Evolutionary conservation across 2,113 vertebrate species (phyloP).

Genomic region (Chunga burmeisteri): DNA sequence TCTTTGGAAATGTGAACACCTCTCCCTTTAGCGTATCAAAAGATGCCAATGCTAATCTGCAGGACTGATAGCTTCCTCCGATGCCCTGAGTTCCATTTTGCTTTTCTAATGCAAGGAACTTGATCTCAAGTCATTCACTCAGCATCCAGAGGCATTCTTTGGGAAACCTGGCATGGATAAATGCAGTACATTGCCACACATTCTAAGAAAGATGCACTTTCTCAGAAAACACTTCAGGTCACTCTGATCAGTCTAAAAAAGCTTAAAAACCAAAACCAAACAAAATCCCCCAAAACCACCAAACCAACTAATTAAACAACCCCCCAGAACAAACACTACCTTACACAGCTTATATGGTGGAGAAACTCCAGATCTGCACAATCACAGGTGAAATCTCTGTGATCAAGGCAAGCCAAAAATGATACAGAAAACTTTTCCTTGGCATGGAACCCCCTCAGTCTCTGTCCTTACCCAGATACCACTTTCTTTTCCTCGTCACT

Average conservation of each 20-base stretch:
- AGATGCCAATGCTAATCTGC: not conserved
- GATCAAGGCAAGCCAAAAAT: not conserved
- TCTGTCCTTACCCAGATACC: slow-evolving; percentile 51
- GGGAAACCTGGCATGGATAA: not conserved
- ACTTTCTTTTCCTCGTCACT: slow-evolving; percentile 88
- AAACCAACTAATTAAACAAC: not conserved
- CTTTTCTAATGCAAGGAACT: not conserved
- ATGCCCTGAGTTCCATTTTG: not conserved
- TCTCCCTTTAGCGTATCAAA: not conserved
- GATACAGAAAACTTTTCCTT: not conserved
- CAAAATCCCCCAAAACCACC: not conserved
- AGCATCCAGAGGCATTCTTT: not conserved
- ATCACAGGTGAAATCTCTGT: not conserved
- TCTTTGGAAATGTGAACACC: not conserved
- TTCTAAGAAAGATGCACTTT: not conserved
- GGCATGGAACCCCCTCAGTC: not conserved
- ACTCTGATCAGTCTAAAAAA: not conserved
- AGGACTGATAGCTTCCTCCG: not conserved
- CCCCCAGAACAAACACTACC: not conserved
- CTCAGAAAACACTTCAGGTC: not conserved
- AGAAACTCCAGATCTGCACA: not conserved
- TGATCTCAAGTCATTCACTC: not conserved
- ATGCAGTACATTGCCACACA: not conserved
- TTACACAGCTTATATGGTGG: not conserved
- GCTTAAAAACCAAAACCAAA: not conserved